Base-by-base conservation (phyloP, 1,140 invertebrate species). In the Pristionchus pacificus region DNA sequence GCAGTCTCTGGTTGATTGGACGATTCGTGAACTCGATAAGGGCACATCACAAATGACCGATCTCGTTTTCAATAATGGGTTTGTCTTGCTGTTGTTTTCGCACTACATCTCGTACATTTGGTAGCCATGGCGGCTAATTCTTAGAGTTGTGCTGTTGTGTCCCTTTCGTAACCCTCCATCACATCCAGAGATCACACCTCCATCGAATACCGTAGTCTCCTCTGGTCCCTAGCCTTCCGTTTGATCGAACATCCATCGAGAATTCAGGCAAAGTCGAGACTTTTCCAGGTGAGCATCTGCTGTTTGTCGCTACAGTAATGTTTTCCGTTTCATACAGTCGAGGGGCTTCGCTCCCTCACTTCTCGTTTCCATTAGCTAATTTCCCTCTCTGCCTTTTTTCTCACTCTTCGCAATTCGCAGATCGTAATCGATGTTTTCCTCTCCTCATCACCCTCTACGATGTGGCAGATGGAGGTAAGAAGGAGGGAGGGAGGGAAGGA, bases 181-280 rank as follows among this genome's bases (percentile, higher is more conserved):
- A n/a, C n/a, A n/a, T 77, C 76, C 55, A 77, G 78, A 38, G 66
- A 55, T 15, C 32, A 24, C 30, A 78, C 60, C 27, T 65, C 64
- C 24, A 68, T 71, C 29, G 81, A 79, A n/a, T 79, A 79, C 63
- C 77, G 77, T 24, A 70, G 65, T 59, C 49, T 83, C 15, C 25
- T 83, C 15, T 79, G 81, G 72, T 31, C 79, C 25, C 74, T 79
- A 29, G 65, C 75, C 19, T 79, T 79, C 38, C 59, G 77, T 27
- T 31, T 79, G 24, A 68, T 81, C 25, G 78, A 83, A 60, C 75
- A 82, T 24, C 81, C 78, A 10, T 49, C 79, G 32, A 63, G 78
- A 28, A 32, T 63, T 19, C 24, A 19, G 6, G 67, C 70, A 31
- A 68, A 78, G 68, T 28, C 38, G 1, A 57, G 55, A 59, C 72